Evolutionary conservation across 1,140 invertebrate species (phyloP).

Genomic region (Triops longicaudatus): DNA sequence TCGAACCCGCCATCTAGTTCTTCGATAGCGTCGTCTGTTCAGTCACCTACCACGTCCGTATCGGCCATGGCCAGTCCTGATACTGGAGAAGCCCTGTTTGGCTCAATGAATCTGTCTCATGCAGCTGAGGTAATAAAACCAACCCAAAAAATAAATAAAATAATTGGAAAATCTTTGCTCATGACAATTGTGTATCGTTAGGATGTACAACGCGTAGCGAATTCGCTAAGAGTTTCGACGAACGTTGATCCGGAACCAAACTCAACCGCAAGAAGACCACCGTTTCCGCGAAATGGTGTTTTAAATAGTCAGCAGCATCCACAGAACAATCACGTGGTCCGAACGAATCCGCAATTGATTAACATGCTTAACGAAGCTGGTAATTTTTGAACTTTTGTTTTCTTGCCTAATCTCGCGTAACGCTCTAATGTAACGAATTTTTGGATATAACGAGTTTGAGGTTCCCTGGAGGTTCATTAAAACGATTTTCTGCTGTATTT

Average conservation of each 20-base stretch:
- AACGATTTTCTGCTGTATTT: too few relatives aligned
- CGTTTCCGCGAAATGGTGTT: slow-evolving; percentile 40
- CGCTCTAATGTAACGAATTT: too few relatives aligned
- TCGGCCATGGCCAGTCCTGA: slow-evolving; percentile 26
- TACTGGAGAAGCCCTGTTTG: slow-evolving; percentile 6
- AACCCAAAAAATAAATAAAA: neutral
- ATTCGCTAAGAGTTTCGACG: neutral
- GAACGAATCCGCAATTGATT: slow-evolving; percentile 28
- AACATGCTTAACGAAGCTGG: slow-evolving; percentile 27
- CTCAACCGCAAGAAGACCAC: slow-evolving; percentile 36
- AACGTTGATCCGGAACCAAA: neutral
- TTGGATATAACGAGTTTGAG: too few relatives aligned
- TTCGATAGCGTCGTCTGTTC: slow-evolving; percentile 24
- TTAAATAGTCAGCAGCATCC: neutral
- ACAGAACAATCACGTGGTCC: slow-evolving; percentile 21
- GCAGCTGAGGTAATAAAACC: slow-evolving; percentile 53
- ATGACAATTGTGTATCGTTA: neutral
- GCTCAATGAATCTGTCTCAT: slow-evolving; percentile 36
- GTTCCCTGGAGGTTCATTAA: too few relatives aligned
- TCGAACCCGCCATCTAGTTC: slow-evolving; percentile 17
- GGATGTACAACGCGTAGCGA: neutral
- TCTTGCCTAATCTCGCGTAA: too few relatives aligned
- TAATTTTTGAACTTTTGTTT: neutral
- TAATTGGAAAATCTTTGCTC: neutral
- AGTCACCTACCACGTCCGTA: slow-evolving; percentile 22